Evolutionary conservation across 2,888 invertebrate species (phyloP).

Genomic region (Aphidius colemani): DNA sequence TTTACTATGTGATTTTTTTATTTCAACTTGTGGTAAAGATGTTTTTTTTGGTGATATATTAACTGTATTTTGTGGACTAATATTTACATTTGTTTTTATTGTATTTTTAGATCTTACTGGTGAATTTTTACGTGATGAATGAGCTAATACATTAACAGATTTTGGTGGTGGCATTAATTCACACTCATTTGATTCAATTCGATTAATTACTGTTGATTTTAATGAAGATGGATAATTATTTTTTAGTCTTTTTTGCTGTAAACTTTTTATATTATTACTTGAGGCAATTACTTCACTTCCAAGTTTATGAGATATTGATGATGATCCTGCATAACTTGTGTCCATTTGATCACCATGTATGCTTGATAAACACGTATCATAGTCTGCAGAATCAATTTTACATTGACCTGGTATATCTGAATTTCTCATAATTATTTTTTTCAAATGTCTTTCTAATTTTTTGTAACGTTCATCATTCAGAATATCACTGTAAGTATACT

Average conservation of each 20-base stretch:
- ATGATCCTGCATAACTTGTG: conserved; percentile 29
- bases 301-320: conserved; percentile 31
- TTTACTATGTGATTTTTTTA: conserved; percentile 16
- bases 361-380: conserved; percentile 40
- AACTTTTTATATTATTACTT: conserved; percentile 46
- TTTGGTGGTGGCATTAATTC: conserved; percentile 47
- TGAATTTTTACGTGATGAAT: conserved; percentile 20
- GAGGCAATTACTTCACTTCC: conserved; percentile 48
- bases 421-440: conserved; percentile 30
- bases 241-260: conserved; percentile 17
- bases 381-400: neutral
- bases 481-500: conserved; percentile 43
- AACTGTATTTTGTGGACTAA: conserved; percentile 5
- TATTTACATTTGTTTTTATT: conserved; percentile 5
- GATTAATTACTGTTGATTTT: conserved; percentile 10
- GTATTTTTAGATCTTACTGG: neutral
- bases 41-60: conserved; percentile 17
- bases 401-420: neutral
- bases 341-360: conserved; percentile 41
- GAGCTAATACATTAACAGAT: conserved; percentile 13
- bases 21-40: conserved; percentile 14
- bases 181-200: conserved; percentile 1
- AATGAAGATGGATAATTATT: too few species aligned
- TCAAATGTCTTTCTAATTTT: conserved; percentile 41
- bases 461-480: conserved; percentile 44